These are phyloP conservation scores for Gracilinanus agilis DNA, from an alignment of 2,113 vertebrate species.

Conservation along the genomic window DNA sequence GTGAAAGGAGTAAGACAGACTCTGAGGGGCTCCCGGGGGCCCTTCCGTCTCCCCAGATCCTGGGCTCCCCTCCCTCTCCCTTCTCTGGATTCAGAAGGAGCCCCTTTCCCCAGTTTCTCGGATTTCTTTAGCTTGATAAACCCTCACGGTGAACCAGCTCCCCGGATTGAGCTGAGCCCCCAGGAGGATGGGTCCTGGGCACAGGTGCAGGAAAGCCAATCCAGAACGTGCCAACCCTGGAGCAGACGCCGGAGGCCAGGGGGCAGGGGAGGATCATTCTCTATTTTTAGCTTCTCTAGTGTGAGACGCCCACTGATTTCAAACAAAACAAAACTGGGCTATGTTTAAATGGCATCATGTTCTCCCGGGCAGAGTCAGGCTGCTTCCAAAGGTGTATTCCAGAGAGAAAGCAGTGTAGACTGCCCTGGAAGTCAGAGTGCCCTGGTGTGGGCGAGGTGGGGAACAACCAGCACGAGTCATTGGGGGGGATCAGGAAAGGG, in stretches of 20 bases:
- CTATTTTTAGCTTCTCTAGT: neutral
- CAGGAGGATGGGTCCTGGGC: neutral
- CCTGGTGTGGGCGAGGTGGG: neutral
- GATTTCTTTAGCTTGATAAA: neutral
- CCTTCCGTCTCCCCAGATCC: neutral
- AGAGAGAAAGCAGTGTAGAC: neutral
- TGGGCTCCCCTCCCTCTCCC: neutral
- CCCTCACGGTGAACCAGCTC: neutral
- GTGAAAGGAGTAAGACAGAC: neutral
- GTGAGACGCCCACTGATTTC: neutral
- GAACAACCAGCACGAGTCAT: neutral
- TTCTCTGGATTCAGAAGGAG: neutral
- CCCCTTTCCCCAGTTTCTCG: neutral
- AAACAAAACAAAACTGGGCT: neutral
- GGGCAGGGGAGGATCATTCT: neutral
- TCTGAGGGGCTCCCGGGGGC: neutral
- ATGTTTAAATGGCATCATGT: neutral
- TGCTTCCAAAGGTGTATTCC: slow-evolving; percentile 41
- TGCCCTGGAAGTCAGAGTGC: neutral
- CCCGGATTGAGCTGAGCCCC: neutral
- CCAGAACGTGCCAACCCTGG: neutral
- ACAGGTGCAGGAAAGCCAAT: neutral
- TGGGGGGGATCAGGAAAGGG: neutral
- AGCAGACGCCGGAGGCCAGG: too few relatives aligned
- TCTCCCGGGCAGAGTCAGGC: slow-evolving; percentile 51